Conservation (phyloP, 2,888 invertebrate genomes). For the Rotaria socialis region DNA sequence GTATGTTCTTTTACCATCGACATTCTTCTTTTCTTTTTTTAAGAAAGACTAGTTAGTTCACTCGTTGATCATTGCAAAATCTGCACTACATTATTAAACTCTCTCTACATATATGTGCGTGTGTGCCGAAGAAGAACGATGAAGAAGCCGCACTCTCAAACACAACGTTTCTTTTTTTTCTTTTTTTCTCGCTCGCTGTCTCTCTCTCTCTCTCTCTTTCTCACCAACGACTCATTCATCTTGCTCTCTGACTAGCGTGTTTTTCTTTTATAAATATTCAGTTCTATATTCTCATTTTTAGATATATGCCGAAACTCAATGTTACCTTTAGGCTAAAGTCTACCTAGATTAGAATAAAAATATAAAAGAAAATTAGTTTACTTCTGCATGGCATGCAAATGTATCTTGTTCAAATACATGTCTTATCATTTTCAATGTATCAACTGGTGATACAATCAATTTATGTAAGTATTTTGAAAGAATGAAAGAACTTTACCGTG, state of each 20-base stretch:
- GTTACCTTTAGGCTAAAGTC: neutral
- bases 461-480: slow-evolving; percentile 10
- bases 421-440: slow-evolving; percentile 27
- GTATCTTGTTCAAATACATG: neutral
- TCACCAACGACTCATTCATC: neutral
- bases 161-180: neutral
- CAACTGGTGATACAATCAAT: neutral
- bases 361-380: neutral
- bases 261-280: slow-evolving; percentile 13
- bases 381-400: slow-evolving; percentile 4
- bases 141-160: neutral
- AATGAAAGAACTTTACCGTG: neutral
- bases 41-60: neutral
- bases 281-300: neutral
- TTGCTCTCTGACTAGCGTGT: neutral
- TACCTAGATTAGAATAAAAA: neutral
- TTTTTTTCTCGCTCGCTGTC: neutral
- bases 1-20: neutral
- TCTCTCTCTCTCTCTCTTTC: neutral
- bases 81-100: neutral
- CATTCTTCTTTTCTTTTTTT: neutral
- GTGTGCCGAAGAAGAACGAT: neutral
- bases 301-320: neutral
- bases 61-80: neutral
- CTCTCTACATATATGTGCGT: neutral